Percentiles rank a stretch among this genome's conserved stretches.
Evolutionary conservation across 2,113 vertebrate genomes (phyloP).

Genomic region (Scomber japonicus): DNA sequence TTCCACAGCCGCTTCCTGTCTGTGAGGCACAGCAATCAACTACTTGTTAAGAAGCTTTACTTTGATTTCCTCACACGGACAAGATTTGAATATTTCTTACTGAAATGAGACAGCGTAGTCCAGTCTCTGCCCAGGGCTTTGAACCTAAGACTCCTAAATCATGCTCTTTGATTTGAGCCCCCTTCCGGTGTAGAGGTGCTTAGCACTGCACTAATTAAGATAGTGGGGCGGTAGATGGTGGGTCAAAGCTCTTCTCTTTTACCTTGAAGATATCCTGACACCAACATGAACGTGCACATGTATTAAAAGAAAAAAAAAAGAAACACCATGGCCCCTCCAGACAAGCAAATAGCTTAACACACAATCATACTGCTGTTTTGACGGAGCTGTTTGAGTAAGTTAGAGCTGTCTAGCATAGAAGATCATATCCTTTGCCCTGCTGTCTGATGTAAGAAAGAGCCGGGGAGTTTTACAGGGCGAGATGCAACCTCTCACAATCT

Average conservation of each 20-base stretch:
- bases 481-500: conserved; percentile 69
- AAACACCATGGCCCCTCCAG: conserved; percentile 55
- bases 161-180: conserved; percentile 85
- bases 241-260: conserved; percentile 67
- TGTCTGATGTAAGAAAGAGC: conserved; percentile 78
- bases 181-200: conserved; percentile 82
- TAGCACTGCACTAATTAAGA: conserved; percentile 82
- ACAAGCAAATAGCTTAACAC: conserved; percentile 77
- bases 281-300: conserved; percentile 39
- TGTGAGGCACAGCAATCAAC: conserved; percentile 75
- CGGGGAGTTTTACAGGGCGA: conserved; percentile 62
- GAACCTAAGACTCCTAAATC: conserved; percentile 83
- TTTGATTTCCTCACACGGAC: conserved; percentile 83
- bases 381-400: conserved; percentile 70
- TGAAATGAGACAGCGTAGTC: conserved; percentile 83
- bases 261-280: conserved; percentile 77
- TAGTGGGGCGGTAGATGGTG: conserved; percentile 64
- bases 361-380: conserved; percentile 67
- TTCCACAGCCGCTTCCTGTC: conserved; percentile 70
- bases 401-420: conserved; percentile 57
- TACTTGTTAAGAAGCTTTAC: conserved; percentile 78
- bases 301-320: background rate
- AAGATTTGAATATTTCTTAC: conserved; percentile 86
- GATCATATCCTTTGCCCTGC: conserved; percentile 74
- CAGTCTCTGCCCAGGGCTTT: conserved; percentile 83